A percentile compares a stretch with the other conserved stretches of the same genome.
Evolutionary conservation across 2,797 vertebrate genomes (phyloP).

Genomic region (Chloroceryle inda): DNA sequence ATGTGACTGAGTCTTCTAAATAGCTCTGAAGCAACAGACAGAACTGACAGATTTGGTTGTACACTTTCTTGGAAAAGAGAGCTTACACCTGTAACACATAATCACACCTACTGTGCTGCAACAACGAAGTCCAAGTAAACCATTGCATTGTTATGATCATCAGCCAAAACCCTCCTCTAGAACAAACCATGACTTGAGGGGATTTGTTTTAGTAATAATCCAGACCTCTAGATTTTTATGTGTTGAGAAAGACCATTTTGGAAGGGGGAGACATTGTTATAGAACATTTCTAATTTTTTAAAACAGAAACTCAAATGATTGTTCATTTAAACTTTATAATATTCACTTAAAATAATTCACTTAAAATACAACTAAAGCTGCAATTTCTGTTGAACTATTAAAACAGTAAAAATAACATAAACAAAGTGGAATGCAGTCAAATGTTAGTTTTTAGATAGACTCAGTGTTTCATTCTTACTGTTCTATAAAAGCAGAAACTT

Average conservation of each 20-base stretch:
- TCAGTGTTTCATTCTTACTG: not conserved
- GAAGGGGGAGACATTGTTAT: not conserved
- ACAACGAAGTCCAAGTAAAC: not conserved
- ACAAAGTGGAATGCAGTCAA: not conserved
- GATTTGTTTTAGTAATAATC: not conserved
- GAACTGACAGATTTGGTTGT: not conserved
- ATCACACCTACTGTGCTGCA: not conserved
- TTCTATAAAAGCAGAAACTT: not conserved
- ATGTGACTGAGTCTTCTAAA: not conserved
- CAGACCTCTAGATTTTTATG: not conserved
- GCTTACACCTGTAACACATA: not conserved
- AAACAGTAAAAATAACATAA: slow-evolving; percentile 10
- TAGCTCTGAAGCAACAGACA: not conserved
- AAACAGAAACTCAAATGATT: not conserved
- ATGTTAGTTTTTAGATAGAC: not conserved
- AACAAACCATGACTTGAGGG: not conserved
- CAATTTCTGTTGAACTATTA: slow-evolving; percentile 35
- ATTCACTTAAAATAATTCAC: not conserved
- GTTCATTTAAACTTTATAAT: slow-evolving; percentile 29
- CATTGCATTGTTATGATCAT: not conserved
- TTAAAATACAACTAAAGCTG: slow-evolving; percentile 5
- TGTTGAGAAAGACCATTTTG: not conserved
- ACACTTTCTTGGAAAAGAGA: not conserved
- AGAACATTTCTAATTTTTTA: not conserved
- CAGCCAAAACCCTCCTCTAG: not conserved